Percentiles rank a stretch among this genome's conserved stretches.
Evolutionary conservation across 2,113 vertebrate genomes (phyloP).

Genomic region (Microtus pennsylvanicus): DNA sequence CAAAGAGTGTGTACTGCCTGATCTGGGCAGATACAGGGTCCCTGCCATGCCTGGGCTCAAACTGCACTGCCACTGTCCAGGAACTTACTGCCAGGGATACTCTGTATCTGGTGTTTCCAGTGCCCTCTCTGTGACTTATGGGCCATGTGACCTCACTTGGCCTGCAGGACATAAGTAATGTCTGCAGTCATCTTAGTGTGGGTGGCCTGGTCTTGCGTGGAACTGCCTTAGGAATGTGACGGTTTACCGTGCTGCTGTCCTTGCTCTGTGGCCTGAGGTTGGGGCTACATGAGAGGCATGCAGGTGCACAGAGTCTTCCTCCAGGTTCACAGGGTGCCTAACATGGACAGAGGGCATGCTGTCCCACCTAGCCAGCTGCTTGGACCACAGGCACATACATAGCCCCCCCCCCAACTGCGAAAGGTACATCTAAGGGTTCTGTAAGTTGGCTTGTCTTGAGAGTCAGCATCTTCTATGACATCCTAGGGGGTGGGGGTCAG

Average conservation of each 20-base stretch:
- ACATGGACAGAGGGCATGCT: accelerated
- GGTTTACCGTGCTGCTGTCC: neutral
- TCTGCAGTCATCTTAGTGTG: too few species aligned
- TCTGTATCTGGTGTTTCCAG: accelerated
- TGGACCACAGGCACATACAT: neutral
- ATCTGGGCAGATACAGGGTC: neutral
- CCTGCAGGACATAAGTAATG: neutral
- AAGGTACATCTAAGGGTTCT: neutral
- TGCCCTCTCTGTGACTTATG: neutral
- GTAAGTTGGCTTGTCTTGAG: accelerated
- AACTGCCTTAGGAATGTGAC: neutral
- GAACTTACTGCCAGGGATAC: neutral
- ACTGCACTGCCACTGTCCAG: neutral
- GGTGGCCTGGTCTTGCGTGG: neutral
- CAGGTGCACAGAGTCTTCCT: neutral
- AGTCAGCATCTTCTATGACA: neutral
- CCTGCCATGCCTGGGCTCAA: too few species aligned
- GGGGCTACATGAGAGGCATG: accelerated
- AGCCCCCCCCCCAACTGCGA: too few species aligned
- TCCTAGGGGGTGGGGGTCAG: neutral
- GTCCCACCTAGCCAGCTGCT: neutral
- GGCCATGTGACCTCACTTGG: accelerated
- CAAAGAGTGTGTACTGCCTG: accelerated
- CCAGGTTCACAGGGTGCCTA: accelerated
- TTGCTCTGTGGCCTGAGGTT: neutral